Conservation (phyloP, 1,140 invertebrate genomes). For the Cheumatopsyche charites region DNA sequence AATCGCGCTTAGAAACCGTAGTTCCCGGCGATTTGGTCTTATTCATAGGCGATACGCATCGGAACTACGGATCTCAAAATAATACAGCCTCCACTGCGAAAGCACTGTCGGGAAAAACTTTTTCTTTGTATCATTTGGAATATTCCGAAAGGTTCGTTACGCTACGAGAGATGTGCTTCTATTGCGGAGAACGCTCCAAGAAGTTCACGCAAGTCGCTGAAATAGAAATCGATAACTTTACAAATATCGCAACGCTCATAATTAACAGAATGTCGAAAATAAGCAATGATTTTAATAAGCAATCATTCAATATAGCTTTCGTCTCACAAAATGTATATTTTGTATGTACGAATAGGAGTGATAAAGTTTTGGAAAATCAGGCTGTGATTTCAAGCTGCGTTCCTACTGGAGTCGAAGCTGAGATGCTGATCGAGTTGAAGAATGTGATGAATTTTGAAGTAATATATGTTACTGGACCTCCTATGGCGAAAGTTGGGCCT, state of each 20-base stretch:
- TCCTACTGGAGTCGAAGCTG: conserved; percentile 27
- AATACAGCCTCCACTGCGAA: background rate
- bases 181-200: conserved; percentile 29
- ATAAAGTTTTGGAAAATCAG: background rate
- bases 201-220: conserved; percentile 23
- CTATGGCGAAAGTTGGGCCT: conserved; percentile 15
- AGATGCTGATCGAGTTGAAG: conserved; percentile 27
- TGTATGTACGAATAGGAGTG: conserved; percentile 15
- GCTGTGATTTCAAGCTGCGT: background rate
- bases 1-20: background rate
- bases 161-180: conserved; percentile 42
- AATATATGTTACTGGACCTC: conserved; percentile 29
- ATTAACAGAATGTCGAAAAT: conserved; percentile 10
- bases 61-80: background rate
- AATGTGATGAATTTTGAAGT: conserved; percentile 37
- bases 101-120: conserved; percentile 7
- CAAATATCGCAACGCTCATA: background rate
- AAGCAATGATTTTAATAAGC: conserved; percentile 19
- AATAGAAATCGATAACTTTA: background rate
- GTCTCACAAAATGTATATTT: conserved; percentile 20
- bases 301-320: conserved; percentile 36
- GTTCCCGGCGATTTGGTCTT: conserved; percentile 17
- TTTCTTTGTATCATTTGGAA: conserved; percentile 35
- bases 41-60: conserved; percentile 23
- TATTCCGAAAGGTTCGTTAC: conserved; percentile 14